Evolutionary conservation across 1,140 invertebrate species (phyloP), one percentile per base, ranked within the genome.

Genomic region (Rhagoletis pomonella): DNA sequence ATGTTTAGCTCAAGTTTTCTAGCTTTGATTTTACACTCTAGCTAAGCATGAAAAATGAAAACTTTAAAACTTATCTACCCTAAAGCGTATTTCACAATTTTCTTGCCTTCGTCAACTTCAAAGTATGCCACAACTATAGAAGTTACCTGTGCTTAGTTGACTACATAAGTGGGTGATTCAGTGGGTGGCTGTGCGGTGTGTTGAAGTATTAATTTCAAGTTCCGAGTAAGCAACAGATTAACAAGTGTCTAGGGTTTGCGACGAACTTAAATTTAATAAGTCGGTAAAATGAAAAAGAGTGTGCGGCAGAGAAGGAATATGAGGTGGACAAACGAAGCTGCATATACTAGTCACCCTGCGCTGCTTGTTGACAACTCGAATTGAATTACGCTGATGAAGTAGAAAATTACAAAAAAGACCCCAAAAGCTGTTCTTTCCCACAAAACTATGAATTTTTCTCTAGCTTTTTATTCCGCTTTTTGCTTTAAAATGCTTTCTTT

Each of bases 331-430:
- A 55, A 55, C 5, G 50, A 7, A 55, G 50, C 2, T 7, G 50
- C 50, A 55, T 29, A 55, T 5, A 55, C 10, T 55, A 10, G 5
- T 55, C 50, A 55, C 50, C 50, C 50, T 44, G 67, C 39, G 44
- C 67, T 55, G 44, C 67, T 55, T 55, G 73, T 81, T 81, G 73
- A 81, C 73, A 55, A 81, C 47, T 81, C 47, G 73, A 81, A 81
- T 81, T 81, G 47, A 81, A 81, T 81, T 81, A 81, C 73, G 44
- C 47, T 81, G 73, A 81, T 81, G 73, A 81, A 81, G 47, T 55
- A 81, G 73, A 81, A 81, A 81, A 81, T 81, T 81, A 9, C 42
- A 81, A 47, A 81, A 58, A 73, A 67, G 12, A 17, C 42, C 73
- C 42, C 50, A 81, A 81, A 55, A 81, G 73, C 47, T 81, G n/a